Evolutionary conservation across 2,888 invertebrate species (phyloP).

Genomic region (Nomada ferruginata): DNA sequence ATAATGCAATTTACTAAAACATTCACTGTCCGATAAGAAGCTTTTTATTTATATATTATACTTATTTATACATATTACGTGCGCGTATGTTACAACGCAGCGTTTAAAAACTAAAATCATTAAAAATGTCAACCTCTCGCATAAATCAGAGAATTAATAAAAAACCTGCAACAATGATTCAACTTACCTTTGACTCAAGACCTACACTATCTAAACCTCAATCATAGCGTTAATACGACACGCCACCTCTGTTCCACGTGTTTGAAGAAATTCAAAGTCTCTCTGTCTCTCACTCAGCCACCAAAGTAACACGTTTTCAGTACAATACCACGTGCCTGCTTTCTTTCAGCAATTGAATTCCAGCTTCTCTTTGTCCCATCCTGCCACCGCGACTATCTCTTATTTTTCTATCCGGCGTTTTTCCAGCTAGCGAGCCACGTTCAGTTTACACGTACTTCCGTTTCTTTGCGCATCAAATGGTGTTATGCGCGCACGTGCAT

Average conservation of each 20-base stretch:
- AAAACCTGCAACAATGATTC: too few species aligned
- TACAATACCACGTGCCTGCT: not conserved
- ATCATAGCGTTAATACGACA: too few species aligned
- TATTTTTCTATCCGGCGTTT: slow-evolving; percentile 38
- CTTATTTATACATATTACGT: too few species aligned
- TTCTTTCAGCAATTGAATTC: slow-evolving; percentile 28
- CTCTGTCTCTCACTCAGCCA: not conserved
- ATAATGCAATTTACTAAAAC: too few species aligned
- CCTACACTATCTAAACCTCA: too few species aligned
- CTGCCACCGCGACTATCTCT: slow-evolving; percentile 19
- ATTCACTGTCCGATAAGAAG: too few species aligned
- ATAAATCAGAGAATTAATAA: too few species aligned
- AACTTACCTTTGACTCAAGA: too few species aligned
- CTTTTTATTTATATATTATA: too few species aligned
- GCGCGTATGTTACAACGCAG: too few species aligned
- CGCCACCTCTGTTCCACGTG: not conserved
- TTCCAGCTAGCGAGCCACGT: slow-evolving; percentile 24
- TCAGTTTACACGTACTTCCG: slow-evolving; percentile 38
- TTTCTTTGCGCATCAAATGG: slow-evolving; percentile 37
- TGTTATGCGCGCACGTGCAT: slow-evolving; percentile 10
- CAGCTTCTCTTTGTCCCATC: slow-evolving; percentile 23
- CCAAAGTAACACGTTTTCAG: slow-evolving; percentile 8
- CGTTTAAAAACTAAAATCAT: too few species aligned
- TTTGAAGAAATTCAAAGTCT: not conserved
- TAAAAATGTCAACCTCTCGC: too few species aligned